A percentile compares a stretch with the other conserved stretches of the same genome.
Conservation (phyloP, 2,113 vertebrate genomes). For the Nothoprocta perdicaria region DNA sequence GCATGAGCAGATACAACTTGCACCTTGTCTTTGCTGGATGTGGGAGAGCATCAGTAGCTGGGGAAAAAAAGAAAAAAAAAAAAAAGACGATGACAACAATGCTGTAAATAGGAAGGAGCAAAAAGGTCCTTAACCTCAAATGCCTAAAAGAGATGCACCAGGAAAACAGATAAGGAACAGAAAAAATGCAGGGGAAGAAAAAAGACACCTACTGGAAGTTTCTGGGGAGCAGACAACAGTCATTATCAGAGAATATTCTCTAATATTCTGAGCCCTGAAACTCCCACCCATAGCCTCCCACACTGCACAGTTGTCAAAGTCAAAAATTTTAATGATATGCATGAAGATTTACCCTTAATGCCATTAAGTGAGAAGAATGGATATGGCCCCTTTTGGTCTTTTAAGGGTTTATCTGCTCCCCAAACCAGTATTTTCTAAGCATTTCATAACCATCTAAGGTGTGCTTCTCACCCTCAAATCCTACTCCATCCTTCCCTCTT, state of each 20-base stretch:
- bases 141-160: background rate
- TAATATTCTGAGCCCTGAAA: background rate
- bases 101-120: background rate
- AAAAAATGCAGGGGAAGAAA: accelerated
- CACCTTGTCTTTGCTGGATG: accelerated
- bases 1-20: background rate
- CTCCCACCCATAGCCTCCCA: background rate
- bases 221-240: background rate
- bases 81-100: background rate
- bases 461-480: background rate
- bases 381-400: background rate
- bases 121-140: background rate
- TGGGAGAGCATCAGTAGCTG: background rate
- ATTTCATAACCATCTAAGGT: background rate
- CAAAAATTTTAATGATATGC: background rate
- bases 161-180: background rate
- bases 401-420: background rate
- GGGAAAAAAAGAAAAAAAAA: background rate
- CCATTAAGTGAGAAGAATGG: background rate
- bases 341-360: background rate
- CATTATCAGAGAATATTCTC: background rate
- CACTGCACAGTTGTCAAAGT: background rate
- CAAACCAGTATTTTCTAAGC: background rate
- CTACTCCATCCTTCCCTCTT: background rate
- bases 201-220: background rate